Conservation (phyloP, 2,888 invertebrate species). For the Entomobrya proxima region DNA sequence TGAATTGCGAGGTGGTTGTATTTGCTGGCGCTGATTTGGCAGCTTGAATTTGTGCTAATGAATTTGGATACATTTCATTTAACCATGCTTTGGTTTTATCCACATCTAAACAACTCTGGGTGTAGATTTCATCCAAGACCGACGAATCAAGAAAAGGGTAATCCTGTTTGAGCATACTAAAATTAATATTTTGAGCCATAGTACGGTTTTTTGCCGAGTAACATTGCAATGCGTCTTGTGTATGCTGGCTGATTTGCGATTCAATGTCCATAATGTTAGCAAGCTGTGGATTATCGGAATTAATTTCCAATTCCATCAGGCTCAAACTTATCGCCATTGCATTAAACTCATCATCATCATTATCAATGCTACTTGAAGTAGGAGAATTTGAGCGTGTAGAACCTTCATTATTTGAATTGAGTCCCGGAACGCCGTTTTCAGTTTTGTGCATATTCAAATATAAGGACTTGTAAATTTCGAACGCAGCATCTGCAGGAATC, state of each 20-base stretch:
- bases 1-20: conserved; percentile 3
- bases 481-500: conserved; percentile 30
- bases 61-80: conserved; percentile 38
- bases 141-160: conserved; percentile 30
- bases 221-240: not conserved
- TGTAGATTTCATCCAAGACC: conserved; percentile 49
- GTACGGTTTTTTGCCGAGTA: conserved; percentile 40
- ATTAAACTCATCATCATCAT: conserved; percentile 57
- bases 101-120: conserved; percentile 31
- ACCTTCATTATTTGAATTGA: not conserved
- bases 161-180: conserved; percentile 48
- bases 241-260: conserved; percentile 13
- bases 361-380: no score
- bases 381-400: conserved; percentile 43
- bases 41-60: not conserved
- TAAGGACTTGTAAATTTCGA: conserved; percentile 48
- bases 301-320: conserved; percentile 54
- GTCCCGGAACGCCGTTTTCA: not conserved
- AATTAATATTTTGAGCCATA: conserved; percentile 63
- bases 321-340: conserved; percentile 51
- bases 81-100: conserved; percentile 23
- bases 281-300: conserved; percentile 28
- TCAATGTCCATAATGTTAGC: conserved; percentile 49
- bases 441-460: conserved; percentile 55
- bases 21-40: not conserved